Base-by-base conservation (phyloP, 2,888 invertebrate species). In the Hypsopygia costalis region DNA sequence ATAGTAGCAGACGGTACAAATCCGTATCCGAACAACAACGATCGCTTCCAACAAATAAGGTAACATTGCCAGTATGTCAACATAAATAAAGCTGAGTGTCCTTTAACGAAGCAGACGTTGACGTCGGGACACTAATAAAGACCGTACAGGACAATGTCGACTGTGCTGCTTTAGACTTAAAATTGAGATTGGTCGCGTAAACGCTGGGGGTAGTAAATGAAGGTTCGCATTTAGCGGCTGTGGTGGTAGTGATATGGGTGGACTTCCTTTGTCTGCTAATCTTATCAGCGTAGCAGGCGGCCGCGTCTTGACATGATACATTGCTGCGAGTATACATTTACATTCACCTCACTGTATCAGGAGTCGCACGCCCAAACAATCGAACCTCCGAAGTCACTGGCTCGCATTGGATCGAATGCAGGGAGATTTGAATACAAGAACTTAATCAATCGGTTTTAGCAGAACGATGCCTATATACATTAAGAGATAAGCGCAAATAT, bases 201-300 rank as follows among this genome's bases (percentile, higher is more conserved):
- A 40, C 37, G 45, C 34, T 47, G 52, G 59, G 76, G 75, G 78
- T 79, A 75, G 79, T 78, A 81, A 83, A 83, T 81, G 80, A 86
- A 82, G 78, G 82, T 66, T 79, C 70, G 70, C 75, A 77, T 83
- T 85, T 83, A 85, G 86, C 73, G 79, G 80, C 71, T 66, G 67
- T 65, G 69, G 75, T 71, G 79, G 79, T 82, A 81, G 79, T 83
- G 85, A 86, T 86, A 82, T 81, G 83, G 83, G 81, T 82, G 83
- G 82, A 86, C 83, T 86, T 82, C 85, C 87, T 87, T 87, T 87
- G 87, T 87, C 86, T 87, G 69, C 78, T 81, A 87, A 88, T 87
- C 83, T 86, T 86, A 88, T 88, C 87, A 79, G 77, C 55, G 61
- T 63, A 72, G 68, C 78, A 16, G 16, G 16, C 16, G 16, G 16